Percentiles rank a stretch among this genome's conserved stretches.
Conservation (phyloP, 2,113 vertebrate genomes). For the Otus sunia region DNA sequence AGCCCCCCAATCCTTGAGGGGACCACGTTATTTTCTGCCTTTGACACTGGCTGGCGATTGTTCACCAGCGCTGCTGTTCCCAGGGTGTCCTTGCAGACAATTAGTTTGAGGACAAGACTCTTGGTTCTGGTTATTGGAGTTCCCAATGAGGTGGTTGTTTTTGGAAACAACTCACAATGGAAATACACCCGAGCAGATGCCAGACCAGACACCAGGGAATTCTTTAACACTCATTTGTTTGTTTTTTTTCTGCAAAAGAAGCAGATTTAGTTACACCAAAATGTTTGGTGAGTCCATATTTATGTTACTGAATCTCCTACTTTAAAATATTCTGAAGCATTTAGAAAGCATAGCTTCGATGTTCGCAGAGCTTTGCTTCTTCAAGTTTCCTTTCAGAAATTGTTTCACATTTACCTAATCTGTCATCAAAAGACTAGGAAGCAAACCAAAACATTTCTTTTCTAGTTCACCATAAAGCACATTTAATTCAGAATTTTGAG, state of each 20-base stretch:
- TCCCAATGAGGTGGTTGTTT: not conserved
- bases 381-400: not conserved
- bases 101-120: not conserved
- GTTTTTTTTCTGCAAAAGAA: not conserved
- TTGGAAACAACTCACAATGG: not conserved
- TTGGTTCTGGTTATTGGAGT: not conserved
- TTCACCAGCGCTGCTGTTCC: not conserved
- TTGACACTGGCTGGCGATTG: accelerated
- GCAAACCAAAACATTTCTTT: not conserved
- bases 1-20: not conserved
- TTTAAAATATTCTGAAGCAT: not conserved
- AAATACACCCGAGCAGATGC: not conserved
- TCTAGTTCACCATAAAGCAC: not conserved
- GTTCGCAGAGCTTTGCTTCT: not conserved
- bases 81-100: not conserved
- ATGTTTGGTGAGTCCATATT: not conserved
- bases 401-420: not conserved
- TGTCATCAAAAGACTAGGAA: not conserved
- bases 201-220: not conserved
- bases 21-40: not conserved
- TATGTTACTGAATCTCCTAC: not conserved
- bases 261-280: not conserved
- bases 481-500: not conserved
- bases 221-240: not conserved
- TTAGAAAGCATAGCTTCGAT: not conserved